Evolutionary conservation across 2,797 vertebrate species (phyloP).

Genomic region (Leucoraja ocellata): DNA sequence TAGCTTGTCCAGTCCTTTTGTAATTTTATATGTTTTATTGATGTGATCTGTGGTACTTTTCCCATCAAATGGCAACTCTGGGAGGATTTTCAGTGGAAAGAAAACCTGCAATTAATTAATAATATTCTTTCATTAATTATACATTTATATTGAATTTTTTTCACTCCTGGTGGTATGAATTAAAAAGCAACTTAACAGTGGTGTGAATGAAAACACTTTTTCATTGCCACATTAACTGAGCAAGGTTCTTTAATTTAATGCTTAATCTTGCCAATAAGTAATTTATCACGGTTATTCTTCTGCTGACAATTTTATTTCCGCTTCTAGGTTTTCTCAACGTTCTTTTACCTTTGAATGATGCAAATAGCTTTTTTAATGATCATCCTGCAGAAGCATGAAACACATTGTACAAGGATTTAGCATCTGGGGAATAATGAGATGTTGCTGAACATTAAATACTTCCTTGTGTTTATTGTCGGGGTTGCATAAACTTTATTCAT

Average conservation of each 20-base stretch:
- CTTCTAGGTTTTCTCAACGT: neutral
- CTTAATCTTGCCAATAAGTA: neutral
- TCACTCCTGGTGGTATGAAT: neutral
- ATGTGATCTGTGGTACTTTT: too few species aligned
- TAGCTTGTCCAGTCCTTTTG: too few species aligned
- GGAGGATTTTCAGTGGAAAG: neutral
- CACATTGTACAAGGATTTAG: neutral
- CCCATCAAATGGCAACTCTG: too few species aligned
- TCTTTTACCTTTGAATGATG: neutral
- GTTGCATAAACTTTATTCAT: neutral
- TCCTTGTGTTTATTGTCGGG: neutral
- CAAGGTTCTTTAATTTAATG: neutral
- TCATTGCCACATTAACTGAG: neutral
- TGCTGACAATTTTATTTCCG: neutral
- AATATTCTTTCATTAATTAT: neutral
- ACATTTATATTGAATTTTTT: neutral
- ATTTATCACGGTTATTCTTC: neutral
- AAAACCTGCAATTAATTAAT: neutral
- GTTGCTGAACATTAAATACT: neutral
- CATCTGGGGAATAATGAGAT: slow-evolving; percentile 7
- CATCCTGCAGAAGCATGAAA: neutral
- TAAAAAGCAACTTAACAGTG: neutral
- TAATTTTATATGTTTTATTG: too few species aligned
- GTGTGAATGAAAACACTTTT: too few species aligned
- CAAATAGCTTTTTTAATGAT: neutral